Evolutionary conservation across 2,888 invertebrate genomes (phyloP), one percentile per base, ranked within the genome.

Genomic region (Cistogaster globosa): DNA sequence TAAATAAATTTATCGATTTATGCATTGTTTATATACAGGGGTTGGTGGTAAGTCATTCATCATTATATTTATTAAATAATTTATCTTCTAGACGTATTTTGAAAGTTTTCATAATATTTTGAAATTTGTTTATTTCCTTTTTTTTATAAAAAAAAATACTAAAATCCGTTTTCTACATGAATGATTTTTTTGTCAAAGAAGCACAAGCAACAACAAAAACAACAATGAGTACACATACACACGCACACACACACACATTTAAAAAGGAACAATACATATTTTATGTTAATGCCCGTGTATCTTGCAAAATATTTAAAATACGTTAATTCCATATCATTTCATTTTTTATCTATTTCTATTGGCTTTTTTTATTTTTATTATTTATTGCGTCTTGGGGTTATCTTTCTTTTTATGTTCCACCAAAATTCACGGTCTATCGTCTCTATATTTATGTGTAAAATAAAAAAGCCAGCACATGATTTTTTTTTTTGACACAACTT

Each of bases 111-210:
- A 68, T 60, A 51, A 22, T 22, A 60, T 51, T 60, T 38, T 12
- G 26, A 48, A 68, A 42, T 55, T 32, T 53, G 45, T 36, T 20
- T 63, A 26, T n/a, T n/a, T n/a, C 62, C 53, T 42, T 79, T 12
- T 38, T 69, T 69, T n/a, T 48, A n/a, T 1, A 32, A 11, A 36
- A 22, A 42, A 69, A 26, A 26, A 4, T 2, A 26, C 26, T 1
- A 26, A 26, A 55, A 55, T 57, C 22, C 20, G 71, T 71, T 71
- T 63, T 71, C 14, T 57, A 22, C 48, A 60, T 22, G 55, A 78
- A 57, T 48, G 62, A 22, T 38, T 36, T 78, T 71, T 8, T 4
- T 48, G 1, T 26, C 1, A 57, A 42, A 32, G 16, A 42, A 18
- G 7, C 32, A 32, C 2, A 32, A 32, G 8, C 8, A 22, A n/a